Evolutionary conservation across 2,797 vertebrate species (phyloP).

Genomic region (Phalanger gymnotis): DNA sequence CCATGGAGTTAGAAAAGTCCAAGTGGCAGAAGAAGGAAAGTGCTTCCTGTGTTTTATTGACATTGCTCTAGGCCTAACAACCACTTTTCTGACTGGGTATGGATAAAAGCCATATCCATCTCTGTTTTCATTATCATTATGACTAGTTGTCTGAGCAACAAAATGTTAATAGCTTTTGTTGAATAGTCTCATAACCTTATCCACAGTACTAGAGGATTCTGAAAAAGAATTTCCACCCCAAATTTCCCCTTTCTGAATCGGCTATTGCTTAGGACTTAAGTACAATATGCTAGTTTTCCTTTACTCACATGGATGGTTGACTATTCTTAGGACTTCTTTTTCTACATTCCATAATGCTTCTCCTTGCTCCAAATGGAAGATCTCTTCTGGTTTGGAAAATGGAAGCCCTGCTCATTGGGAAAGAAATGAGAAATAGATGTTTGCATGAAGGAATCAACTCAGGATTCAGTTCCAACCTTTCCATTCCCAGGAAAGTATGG

Average conservation of each 20-base stretch:
- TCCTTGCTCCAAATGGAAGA: neutral
- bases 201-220: neutral
- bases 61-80: too few species aligned
- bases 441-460: constrained; percentile 3
- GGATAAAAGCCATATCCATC: too few species aligned
- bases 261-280: neutral
- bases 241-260: neutral
- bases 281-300: neutral
- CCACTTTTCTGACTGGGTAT: too few species aligned
- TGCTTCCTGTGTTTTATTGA: too few species aligned
- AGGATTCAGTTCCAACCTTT: neutral
- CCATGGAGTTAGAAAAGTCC: too few species aligned
- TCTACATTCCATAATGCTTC: neutral
- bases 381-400: neutral
- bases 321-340: neutral
- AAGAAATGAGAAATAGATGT: neutral
- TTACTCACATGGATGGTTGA: constrained; percentile 25
- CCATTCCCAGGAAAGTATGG: too few species aligned
- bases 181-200: neutral
- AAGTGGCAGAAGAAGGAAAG: too few species aligned
- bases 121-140: too few species aligned
- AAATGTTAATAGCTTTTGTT: neutral
- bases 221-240: neutral
- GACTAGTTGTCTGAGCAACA: neutral
- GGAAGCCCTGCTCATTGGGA: constrained; percentile 24